phyloP scores from a whole-genome alignment of 2,113 vertebrate genomes.

The Sclerurus mexicanus region DNA sequence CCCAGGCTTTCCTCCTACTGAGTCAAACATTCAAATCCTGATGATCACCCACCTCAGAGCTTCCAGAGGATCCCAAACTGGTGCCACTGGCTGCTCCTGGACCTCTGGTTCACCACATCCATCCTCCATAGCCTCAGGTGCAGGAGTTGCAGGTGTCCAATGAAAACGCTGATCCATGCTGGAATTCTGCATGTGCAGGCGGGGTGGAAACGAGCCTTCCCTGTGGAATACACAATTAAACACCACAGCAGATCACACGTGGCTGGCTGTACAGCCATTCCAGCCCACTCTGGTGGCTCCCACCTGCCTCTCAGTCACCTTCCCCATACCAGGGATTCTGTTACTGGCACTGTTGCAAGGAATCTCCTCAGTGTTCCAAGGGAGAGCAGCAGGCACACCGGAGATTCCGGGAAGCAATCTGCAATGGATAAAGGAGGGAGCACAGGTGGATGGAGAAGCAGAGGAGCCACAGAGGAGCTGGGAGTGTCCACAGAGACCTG shows the following conservation, averaged over 20 bases:
- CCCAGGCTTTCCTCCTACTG: background rate
- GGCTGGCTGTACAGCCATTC: background rate
- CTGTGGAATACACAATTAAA: background rate
- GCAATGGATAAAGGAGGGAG: background rate
- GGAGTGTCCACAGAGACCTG: background rate
- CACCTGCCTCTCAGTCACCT: background rate
- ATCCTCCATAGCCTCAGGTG: background rate
- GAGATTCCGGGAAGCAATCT: background rate
- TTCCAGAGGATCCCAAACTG: background rate
- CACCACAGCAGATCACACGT: background rate
- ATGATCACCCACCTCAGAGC: background rate
- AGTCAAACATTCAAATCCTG: background rate
- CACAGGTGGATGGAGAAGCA: fast-evolving
- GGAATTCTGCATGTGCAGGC: background rate
- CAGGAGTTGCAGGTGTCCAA: fast-evolving
- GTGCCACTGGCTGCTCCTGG: background rate
- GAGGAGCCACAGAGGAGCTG: background rate
- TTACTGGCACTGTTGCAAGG: background rate
- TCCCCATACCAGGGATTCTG: fast-evolving
- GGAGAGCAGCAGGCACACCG: background rate
- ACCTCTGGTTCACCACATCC: background rate
- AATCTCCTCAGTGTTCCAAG: fast-evolving
- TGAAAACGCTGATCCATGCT: fast-evolving
- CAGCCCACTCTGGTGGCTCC: background rate
- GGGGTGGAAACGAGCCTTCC: background rate